These are phyloP conservation scores for Papilio xuthus DNA, from an alignment of 1,140 invertebrate genomes.

Conservation along the genomic window DNA sequence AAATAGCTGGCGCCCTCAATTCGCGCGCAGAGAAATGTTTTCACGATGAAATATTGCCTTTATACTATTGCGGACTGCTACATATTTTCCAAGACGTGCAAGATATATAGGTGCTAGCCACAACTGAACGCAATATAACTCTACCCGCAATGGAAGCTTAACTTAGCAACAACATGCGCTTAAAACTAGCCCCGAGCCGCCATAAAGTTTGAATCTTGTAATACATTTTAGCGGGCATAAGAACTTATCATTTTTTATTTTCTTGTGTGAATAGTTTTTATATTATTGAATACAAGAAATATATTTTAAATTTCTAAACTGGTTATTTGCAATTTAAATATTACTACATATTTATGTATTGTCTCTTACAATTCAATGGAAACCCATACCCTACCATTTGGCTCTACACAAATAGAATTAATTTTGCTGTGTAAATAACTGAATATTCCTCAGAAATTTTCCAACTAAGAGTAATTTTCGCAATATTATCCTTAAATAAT, in stretches of 20 bases:
- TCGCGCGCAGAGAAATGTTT: too few species aligned
- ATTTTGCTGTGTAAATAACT: not conserved
- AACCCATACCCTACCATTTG: not conserved
- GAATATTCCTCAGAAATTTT: not conserved
- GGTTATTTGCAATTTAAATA: not conserved
- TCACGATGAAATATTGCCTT: too few species aligned
- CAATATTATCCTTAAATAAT: not conserved
- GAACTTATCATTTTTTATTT: not conserved
- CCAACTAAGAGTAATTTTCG: not conserved
- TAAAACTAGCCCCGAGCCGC: not conserved
- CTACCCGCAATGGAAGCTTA: not conserved
- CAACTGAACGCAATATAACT: not conserved
- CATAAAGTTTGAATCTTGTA: not conserved
- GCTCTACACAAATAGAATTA: not conserved
- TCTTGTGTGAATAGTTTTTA: not conserved
- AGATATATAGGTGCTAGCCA: not conserved
- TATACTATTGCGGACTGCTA: too few species aligned
- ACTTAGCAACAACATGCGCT: not conserved
- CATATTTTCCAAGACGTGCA: too few species aligned
- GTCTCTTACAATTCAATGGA: not conserved
- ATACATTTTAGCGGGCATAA: not conserved
- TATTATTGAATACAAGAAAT: not conserved
- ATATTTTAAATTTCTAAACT: not conserved
- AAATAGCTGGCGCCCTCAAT: not conserved
- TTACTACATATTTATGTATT: not conserved